Evolutionary conservation across 2,113 vertebrate genomes (phyloP).

Genomic region (Papio anubis): DNA sequence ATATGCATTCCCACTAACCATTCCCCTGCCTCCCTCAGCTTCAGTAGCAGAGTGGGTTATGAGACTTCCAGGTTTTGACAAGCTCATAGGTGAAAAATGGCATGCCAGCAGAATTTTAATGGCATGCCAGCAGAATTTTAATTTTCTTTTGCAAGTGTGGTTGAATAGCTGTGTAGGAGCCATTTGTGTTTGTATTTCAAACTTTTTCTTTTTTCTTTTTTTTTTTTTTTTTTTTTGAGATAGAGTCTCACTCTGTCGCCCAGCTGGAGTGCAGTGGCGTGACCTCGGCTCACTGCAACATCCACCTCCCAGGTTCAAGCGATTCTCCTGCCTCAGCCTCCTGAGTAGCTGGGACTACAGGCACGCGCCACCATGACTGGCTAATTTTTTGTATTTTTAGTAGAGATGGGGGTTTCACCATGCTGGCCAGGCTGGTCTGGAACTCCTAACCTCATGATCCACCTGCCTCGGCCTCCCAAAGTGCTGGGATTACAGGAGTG

Average conservation of each 20-base stretch:
- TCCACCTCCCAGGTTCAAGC: too few species aligned
- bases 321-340: too few species aligned
- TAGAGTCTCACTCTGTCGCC: fast-evolving
- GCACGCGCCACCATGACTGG: fast-evolving
- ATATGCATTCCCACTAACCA: not conserved
- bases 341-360: too few species aligned
- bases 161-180: not conserved
- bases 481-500: too few species aligned
- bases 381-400: too few species aligned
- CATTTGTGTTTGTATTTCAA: not conserved
- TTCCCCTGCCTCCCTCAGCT: not conserved
- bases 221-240: not conserved
- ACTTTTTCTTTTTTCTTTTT: not conserved
- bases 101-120: not conserved
- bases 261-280: too few species aligned
- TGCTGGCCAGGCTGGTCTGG: too few species aligned
- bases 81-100: not conserved
- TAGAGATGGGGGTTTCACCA: too few species aligned
- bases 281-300: too few species aligned
- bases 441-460: too few species aligned
- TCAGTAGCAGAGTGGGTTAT: not conserved
- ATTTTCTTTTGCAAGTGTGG: not conserved
- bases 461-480: too few species aligned
- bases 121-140: not conserved
- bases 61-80: not conserved